Evolutionary conservation across 2,113 vertebrate genomes (phyloP).

Genomic region (Poecilia latipinna): DNA sequence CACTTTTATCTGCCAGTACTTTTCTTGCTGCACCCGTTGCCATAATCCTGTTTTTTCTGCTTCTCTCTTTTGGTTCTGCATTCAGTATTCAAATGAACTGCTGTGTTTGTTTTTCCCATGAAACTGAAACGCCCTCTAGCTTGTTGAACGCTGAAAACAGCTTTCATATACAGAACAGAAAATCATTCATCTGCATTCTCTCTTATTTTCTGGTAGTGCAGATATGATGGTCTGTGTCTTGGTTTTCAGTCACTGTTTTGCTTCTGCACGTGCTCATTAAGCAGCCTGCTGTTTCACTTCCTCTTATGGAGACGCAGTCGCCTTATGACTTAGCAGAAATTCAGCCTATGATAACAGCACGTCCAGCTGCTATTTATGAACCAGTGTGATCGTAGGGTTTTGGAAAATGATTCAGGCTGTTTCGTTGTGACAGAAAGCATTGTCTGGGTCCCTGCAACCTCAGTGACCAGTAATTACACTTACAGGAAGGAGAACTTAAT

Average conservation of each 20-base stretch:
- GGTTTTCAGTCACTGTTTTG: slow-evolving; percentile 41
- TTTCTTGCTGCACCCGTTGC: neutral
- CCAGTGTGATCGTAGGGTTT: slow-evolving; percentile 7
- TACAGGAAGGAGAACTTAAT: slow-evolving; percentile 29
- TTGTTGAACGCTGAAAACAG: neutral
- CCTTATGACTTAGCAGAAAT: slow-evolving; percentile 54
- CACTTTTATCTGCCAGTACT: neutral
- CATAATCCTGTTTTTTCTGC: neutral
- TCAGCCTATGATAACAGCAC: neutral
- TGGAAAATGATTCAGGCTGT: slow-evolving; percentile 31
- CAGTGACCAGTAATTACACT: slow-evolving; percentile 34
- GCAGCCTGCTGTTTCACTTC: slow-evolving; percentile 59
- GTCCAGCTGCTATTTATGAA: slow-evolving; percentile 6
- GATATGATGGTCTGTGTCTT: slow-evolving; percentile 31
- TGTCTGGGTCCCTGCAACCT: slow-evolving; percentile 15
- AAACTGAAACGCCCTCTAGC: slow-evolving; percentile 6
- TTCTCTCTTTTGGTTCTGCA: slow-evolving; percentile 6
- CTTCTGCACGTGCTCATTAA: slow-evolving; percentile 49
- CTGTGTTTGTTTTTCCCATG: neutral
- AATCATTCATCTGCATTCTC: neutral
- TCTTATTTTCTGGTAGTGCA: slow-evolving; percentile 16
- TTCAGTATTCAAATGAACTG: neutral
- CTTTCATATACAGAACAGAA: neutral
- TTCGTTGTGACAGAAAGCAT: slow-evolving; percentile 33
- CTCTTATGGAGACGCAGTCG: slow-evolving; percentile 33